These are phyloP conservation scores for Callorhinus ursinus DNA, from an alignment of 2,113 vertebrate species.

Conservation along the genomic window DNA sequence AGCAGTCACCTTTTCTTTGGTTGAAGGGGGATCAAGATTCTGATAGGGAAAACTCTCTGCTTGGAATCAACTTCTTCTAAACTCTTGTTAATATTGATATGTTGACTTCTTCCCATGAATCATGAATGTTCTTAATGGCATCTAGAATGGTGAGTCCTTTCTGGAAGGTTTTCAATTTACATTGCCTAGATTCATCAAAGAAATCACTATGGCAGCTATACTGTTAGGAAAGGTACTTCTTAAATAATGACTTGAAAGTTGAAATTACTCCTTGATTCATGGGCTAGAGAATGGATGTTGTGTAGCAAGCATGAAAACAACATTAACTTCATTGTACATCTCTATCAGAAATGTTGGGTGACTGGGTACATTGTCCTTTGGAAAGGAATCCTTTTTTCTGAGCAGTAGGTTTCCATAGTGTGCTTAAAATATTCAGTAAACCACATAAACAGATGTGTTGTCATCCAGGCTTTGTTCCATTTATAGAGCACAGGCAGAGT, in stretches of 20 bases:
- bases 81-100: neutral
- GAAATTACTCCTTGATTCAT: neutral
- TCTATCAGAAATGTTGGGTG: neutral
- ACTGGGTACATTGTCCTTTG: neutral
- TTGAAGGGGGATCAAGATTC: neutral
- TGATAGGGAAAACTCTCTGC: neutral
- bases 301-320: neutral
- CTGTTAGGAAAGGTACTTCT: neutral
- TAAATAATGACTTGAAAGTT: neutral
- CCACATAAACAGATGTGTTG: neutral
- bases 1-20: slow-evolving; percentile 24
- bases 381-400: neutral
- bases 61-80: neutral
- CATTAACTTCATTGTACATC: neutral
- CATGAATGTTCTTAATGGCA: neutral
- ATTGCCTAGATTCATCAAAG: neutral
- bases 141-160: neutral
- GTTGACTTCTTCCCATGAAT: neutral
- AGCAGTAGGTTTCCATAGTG: neutral
- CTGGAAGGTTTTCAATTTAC: neutral
- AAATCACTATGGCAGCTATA: neutral
- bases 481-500: neutral
- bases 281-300: neutral
- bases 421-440: neutral
- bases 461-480: neutral